Percentiles rank a stretch among this genome's conserved stretches.
These are phyloP conservation scores for Fistularia commersonii DNA, from an alignment of 2,797 vertebrate species.

Conservation along the genomic window DNA sequence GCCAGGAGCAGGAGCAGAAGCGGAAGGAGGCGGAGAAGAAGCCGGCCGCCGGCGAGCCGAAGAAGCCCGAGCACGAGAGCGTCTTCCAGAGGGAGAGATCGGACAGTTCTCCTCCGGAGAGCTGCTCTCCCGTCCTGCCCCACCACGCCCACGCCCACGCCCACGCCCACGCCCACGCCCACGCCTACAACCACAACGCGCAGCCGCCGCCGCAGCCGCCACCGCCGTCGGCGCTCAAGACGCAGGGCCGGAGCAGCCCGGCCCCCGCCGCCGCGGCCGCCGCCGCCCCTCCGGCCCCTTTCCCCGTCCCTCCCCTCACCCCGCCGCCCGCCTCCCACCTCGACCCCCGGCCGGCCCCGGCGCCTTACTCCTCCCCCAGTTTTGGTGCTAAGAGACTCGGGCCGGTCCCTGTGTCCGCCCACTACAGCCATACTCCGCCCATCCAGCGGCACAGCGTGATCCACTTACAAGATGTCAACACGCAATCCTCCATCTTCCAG, in stretches of 20 bases:
- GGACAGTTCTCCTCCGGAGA: conserved; percentile 84
- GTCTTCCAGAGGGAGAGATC: conserved; percentile 81
- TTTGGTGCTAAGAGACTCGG: conserved; percentile 81
- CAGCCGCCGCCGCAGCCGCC: too few species aligned
- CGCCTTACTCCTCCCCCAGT: conserved; percentile 84
- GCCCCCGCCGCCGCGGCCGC: too few species aligned
- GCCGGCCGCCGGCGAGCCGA: conserved; percentile 55
- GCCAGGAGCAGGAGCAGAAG: conserved; percentile 93
- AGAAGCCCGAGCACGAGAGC: conserved; percentile 81
- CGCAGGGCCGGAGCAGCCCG: conserved; percentile 87
- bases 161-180: too few species aligned
- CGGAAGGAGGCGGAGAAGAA: conserved; percentile 87
- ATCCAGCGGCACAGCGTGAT: conserved; percentile 95
- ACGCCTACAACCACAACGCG: too few species aligned
- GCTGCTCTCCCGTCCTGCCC: conserved; percentile 86
- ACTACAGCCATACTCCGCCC: conserved; percentile 96
- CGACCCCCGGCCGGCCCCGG: conserved; percentile 47
- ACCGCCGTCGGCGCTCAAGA: conserved; percentile 82
- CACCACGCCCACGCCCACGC: conserved; percentile 83
- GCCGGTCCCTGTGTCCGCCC: conserved; percentile 84
- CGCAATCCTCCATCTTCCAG: conserved; percentile 87
- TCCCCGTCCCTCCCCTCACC: conserved; percentile 63
- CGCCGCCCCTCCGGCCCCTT: conserved; percentile 59
- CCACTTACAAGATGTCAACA: conserved; percentile 89
- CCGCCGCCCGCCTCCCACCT: conserved; percentile 59